Evolutionary conservation across 2,113 vertebrate genomes (phyloP).

Genomic region (Neofelis nebulosa): DNA sequence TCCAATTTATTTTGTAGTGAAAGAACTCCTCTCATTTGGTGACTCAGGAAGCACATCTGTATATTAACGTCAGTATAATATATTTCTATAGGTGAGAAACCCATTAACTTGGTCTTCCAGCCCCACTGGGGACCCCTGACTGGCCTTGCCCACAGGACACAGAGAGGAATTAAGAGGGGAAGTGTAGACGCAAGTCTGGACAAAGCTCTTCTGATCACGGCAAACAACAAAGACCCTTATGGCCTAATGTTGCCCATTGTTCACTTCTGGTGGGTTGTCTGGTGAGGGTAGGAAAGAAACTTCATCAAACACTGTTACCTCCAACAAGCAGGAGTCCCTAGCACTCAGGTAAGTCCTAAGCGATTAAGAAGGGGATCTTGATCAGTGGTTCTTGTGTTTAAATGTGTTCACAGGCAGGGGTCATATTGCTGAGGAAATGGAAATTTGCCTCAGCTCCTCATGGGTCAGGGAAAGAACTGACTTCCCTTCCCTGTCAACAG

Average conservation of each 20-base stretch:
- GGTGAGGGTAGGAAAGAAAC: not conserved
- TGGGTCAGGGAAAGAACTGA: not conserved
- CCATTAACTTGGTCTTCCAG: not conserved
- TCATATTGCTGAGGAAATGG: not conserved
- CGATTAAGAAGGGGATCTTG: not conserved
- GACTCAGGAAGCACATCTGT: not conserved
- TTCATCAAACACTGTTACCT: not conserved
- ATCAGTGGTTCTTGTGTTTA: too few relatives aligned
- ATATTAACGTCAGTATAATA: not conserved
- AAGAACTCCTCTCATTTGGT: not conserved
- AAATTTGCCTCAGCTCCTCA: not conserved
- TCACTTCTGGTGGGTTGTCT: not conserved
- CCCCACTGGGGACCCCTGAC: accelerated
- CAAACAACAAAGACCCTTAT: accelerated
- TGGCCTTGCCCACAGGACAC: accelerated
- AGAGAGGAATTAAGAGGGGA: not conserved
- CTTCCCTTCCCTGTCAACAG: not conserved
- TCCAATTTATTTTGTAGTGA: not conserved
- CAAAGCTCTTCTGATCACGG: accelerated
- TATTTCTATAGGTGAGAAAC: not conserved
- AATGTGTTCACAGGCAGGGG: not conserved
- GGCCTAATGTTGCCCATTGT: too few relatives aligned
- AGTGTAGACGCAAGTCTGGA: accelerated
- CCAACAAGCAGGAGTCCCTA: too few relatives aligned
- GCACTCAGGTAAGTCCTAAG: accelerated